Percentiles rank a stretch among this genome's conserved stretches.
These are phyloP conservation scores for Rhyacophila brunnea DNA, from an alignment of 1,140 invertebrate species.

Conservation along the genomic window DNA sequence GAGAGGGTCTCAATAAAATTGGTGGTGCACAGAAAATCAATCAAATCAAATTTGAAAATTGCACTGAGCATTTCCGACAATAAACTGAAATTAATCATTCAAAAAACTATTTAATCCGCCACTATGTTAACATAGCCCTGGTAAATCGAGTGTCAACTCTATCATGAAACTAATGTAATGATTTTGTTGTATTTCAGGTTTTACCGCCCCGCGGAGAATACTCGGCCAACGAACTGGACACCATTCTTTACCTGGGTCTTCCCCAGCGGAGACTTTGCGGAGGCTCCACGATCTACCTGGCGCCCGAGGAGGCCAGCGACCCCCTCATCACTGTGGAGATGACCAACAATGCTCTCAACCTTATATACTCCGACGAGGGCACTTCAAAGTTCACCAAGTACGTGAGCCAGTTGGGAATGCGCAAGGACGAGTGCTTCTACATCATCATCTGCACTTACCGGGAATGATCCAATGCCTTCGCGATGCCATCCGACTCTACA, in stretches of 20 bases:
- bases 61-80: too few species aligned
- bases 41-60: too few species aligned
- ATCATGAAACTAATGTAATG: too few species aligned
- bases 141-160: too few species aligned
- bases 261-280: conserved; percentile 42
- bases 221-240: conserved; percentile 54
- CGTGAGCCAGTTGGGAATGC: conserved; percentile 54
- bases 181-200: conserved; percentile 41
- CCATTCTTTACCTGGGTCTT: conserved; percentile 58
- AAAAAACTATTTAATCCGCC: too few species aligned
- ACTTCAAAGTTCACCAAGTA: conserved; percentile 65
- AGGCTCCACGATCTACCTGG: conserved; percentile 55
- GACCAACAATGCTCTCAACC: conserved; percentile 62
- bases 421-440: conserved; percentile 49
- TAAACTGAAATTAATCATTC: too few species aligned
- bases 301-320: conserved; percentile 40
- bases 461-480: conserved; percentile 42
- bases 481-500: too few species aligned
- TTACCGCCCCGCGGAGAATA: conserved; percentile 50
- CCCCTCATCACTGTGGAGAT: conserved; percentile 55
- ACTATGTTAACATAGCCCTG: too few species aligned
- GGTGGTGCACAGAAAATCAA: too few species aligned
- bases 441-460: conserved; percentile 55
- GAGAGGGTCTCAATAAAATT: too few species aligned
- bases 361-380: conserved; percentile 65